Conservation (phyloP, 2,113 vertebrate genomes). For the Sander vitreus region DNA sequence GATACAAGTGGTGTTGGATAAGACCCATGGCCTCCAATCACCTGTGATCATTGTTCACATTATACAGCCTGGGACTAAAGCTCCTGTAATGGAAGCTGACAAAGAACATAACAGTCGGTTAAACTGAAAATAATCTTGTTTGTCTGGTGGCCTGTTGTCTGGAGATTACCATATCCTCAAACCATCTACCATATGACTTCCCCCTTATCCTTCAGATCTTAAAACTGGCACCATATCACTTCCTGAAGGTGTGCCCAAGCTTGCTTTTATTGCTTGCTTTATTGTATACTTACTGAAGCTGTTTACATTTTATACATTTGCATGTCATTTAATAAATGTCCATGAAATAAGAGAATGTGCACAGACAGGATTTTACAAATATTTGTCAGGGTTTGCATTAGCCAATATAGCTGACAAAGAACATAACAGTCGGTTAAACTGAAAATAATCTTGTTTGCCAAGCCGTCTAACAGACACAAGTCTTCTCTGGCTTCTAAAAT, state of each 20-base stretch:
- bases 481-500: background rate
- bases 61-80: background rate
- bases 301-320: background rate
- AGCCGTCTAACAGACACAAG: no score
- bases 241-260: slow-evolving; percentile 86
- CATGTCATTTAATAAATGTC: background rate
- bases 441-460: background rate
- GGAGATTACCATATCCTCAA: slow-evolving; percentile 86
- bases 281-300: background rate
- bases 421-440: no score
- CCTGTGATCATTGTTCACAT: background rate
- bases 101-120: background rate
- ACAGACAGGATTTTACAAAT: background rate
- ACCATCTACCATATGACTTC: slow-evolving; percentile 84
- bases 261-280: background rate
- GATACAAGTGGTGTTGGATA: background rate
- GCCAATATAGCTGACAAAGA: background rate
- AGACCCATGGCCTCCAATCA: background rate
- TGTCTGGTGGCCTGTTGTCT: slow-evolving; percentile 89
- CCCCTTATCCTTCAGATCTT: slow-evolving; percentile 85
- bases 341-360: background rate
- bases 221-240: slow-evolving; percentile 88
- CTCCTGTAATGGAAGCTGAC: background rate
- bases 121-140: background rate
- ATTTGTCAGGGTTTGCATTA: background rate